These are phyloP conservation scores for Netelia virgata DNA, from an alignment of 2,888 invertebrate species.

Conservation along the genomic window DNA sequence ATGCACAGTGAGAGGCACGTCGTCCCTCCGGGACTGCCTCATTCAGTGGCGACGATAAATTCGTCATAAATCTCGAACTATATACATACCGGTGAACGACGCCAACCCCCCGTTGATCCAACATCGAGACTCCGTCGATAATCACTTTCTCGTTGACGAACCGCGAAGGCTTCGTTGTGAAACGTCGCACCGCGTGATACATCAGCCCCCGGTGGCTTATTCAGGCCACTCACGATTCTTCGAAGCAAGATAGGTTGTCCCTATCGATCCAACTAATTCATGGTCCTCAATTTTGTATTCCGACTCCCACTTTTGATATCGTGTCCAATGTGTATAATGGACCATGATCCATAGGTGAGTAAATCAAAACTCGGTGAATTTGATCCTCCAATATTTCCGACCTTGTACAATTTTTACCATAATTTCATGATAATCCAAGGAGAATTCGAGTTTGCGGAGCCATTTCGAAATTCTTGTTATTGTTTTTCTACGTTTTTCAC, in stretches of 20 bases:
- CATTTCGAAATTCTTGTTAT: conserved; percentile 13
- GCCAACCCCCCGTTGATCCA: background rate
- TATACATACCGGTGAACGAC: background rate
- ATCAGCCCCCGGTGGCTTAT: background rate
- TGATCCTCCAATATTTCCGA: too few species aligned
- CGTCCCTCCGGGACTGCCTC: conserved; percentile 3
- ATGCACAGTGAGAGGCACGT: background rate
- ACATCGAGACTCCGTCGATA: background rate
- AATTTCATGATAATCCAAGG: too few species aligned
- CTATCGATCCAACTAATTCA: too few species aligned
- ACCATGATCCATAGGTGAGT: too few species aligned
- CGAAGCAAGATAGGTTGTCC: too few species aligned
- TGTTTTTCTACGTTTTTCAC: conserved; percentile 39
- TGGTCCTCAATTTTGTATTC: too few species aligned
- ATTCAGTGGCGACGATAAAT: conserved; percentile 32
- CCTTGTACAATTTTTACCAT: too few species aligned
- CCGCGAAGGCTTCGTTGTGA: background rate
- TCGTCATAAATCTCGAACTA: conserved; percentile 10
- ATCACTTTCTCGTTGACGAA: conserved; percentile 29
- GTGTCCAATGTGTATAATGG: too few species aligned
- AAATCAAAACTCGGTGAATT: too few species aligned
- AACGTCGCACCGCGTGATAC: background rate
- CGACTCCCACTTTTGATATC: too few species aligned
- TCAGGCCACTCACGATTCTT: too few species aligned
- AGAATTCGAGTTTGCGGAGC: too few species aligned